These are phyloP conservation scores for Heterochromis multidens DNA, from an alignment of 2,113 vertebrate genomes.

Conservation along the genomic window DNA sequence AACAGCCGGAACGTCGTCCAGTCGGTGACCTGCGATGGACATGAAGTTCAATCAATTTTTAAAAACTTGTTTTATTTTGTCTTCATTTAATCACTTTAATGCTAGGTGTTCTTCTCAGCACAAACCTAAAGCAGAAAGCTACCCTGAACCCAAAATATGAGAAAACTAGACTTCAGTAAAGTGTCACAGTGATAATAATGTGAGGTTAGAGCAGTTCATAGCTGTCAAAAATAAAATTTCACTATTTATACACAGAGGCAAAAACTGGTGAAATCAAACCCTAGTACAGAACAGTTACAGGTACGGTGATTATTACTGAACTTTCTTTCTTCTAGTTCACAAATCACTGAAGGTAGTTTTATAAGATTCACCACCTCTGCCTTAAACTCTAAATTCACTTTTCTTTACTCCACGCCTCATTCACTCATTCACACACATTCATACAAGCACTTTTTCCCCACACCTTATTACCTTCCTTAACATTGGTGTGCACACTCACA, in stretches of 20 bases:
- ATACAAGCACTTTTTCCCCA: no score
- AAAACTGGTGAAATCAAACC: no score
- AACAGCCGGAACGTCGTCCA: conserved; percentile 85
- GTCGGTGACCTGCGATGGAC: conserved; percentile 79
- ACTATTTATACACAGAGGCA: not conserved
- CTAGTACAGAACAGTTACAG: not conserved
- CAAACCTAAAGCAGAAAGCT: not conserved
- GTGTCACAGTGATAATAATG: not conserved
- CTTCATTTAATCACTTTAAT: not conserved
- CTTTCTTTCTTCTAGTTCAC: not conserved
- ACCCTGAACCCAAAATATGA: not conserved
- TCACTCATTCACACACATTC: not conserved
- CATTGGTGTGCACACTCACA: fast-evolving
- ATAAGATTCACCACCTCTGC: no score
- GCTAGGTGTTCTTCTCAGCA: not conserved
- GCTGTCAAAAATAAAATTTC: not conserved
- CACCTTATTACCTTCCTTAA: not conserved
- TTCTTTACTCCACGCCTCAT: no score
- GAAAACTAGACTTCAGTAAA: not conserved
- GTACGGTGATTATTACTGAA: not conserved
- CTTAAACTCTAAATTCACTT: no score
- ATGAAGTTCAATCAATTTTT: not conserved
- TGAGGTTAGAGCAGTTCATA: not conserved
- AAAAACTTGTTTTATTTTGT: no score
- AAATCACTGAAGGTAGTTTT: no score